phyloP scores from a whole-genome alignment of 2,888 invertebrate species.

The Temnothorax rugatulus region DNA sequence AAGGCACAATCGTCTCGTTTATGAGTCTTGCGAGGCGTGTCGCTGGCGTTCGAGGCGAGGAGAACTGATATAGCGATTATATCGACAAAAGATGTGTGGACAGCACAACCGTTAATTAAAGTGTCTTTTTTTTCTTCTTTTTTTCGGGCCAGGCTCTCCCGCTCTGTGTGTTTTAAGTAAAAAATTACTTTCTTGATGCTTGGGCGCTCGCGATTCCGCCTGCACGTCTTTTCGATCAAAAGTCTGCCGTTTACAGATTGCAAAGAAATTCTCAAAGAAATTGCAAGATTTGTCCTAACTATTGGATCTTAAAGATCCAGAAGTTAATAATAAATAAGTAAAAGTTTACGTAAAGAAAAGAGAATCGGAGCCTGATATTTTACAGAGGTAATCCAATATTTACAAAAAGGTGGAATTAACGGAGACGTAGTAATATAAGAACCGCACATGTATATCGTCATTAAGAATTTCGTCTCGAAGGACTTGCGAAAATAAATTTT shows the following conservation, averaged over 20 bases:
- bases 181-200: conserved; percentile 49
- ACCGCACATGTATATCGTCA: background rate
- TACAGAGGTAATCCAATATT: background rate
- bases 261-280: conserved; percentile 13
- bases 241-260: conserved; percentile 3
- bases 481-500: conserved; percentile 41
- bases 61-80: conserved; percentile 34
- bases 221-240: background rate
- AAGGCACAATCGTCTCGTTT: conserved; percentile 51
- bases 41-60: conserved; percentile 27
- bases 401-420: background rate
- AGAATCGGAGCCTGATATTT: background rate
- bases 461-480: conserved; percentile 22
- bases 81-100: conserved; percentile 22
- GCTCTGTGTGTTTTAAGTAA: conserved; percentile 21
- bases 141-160: background rate
- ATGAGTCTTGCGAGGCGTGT: conserved; percentile 37
- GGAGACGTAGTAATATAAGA: background rate
- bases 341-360: background rate
- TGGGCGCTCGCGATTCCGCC: conserved; percentile 27
- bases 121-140: background rate
- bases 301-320: background rate
- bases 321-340: background rate
- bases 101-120: conserved; percentile 33
- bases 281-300: background rate